Evolutionary conservation across 2,888 invertebrate species (phyloP), one percentile per base, ranked within the genome.

Genomic region (Pardosa pseudoannulata): DNA sequence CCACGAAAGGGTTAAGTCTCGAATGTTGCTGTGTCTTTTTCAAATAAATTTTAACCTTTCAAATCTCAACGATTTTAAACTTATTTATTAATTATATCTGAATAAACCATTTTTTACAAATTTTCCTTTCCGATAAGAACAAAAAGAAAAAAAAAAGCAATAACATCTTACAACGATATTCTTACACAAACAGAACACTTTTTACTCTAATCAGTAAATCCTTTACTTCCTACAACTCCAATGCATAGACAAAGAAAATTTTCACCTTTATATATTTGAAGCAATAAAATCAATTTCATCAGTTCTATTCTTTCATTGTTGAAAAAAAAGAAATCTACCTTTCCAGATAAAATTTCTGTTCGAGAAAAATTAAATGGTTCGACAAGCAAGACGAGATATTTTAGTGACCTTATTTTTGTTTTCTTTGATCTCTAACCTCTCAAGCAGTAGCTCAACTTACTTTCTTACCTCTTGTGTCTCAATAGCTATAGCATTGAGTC

Each of bases 341-440:
- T 56, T 56, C 19, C 23, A 56, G 56, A 56, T 56, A 56, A 56
- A 19, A 56, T 56, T 23, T 56, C 56, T 1, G 1, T 23, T 5
- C 19, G 23, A 56, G 56, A 56, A 56, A 56, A 56, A 56, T 56
- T 56, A 56, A 56, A 56, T 23, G 23, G 56, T 56, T 56, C 23
- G 41, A 74, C 50, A 81, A 81, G 41, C 32, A 67, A 41, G 73
- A 29, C 39, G 67, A 67, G 74, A 81, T 74, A 74, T 81, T 81
- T 81, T 74, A 80, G 80, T 11, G 68, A 81, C 81, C 50, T 75
- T 82, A 64, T 64, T 75, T 75, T 82, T 76, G 71, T 82, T 70
- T 68, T 64, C 70, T 80, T 46, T 28, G 50, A 56, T 65, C 19
- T 36, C 0, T 31, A 31, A 29, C 16, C 29, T 65, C 65, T n/a